phyloP scores from a whole-genome alignment of 23 tunicate species.

The Trididemnum nubilum region DNA sequence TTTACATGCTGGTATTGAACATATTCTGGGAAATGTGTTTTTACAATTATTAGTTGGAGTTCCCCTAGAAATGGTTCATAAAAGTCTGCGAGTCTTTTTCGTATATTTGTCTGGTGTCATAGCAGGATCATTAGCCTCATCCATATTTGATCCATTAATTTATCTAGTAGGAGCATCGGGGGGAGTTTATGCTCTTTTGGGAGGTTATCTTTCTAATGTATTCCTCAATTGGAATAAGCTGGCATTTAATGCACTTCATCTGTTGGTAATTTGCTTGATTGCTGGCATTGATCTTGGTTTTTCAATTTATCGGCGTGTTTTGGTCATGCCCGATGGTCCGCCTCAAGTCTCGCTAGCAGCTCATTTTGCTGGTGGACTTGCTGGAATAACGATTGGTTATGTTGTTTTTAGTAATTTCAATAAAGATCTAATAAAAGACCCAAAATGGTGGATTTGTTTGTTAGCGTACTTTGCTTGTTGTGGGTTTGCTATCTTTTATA shows the following conservation, averaged over 20 bases:
- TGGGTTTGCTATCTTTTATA: conserved; percentile 64
- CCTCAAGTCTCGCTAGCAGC: conserved; percentile 80
- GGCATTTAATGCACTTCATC: conserved; percentile 89
- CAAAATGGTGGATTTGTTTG: conserved; percentile 66
- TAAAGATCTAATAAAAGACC: conserved; percentile 57
- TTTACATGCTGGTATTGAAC: conserved; percentile 91
- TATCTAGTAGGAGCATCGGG: conserved; percentile 92
- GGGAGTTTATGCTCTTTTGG: conserved; percentile 84
- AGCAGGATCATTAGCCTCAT: conserved; percentile 86
- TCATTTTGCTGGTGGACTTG: conserved; percentile 82
- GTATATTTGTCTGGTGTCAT: conserved; percentile 85
- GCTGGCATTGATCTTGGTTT: conserved; percentile 78
- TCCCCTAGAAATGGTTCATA: conserved; percentile 86
- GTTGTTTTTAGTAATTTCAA: conserved; percentile 83
- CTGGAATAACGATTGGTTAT: conserved; percentile 83
- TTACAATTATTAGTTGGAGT: conserved; percentile 83
- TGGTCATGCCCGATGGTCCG: conserved; percentile 46
- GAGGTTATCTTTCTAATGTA: conserved; percentile 78
- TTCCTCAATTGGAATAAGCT: conserved; percentile 67
- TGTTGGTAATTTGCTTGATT: conserved; percentile 40
- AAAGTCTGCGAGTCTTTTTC: conserved; percentile 65
- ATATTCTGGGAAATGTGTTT: conserved; percentile 86
- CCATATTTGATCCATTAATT: conserved; percentile 87
- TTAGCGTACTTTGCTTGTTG: conserved; percentile 48
- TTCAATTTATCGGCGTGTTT: conserved; percentile 65